These are phyloP conservation scores for Corvus cornix DNA, from an alignment of 2,113 vertebrate species.

Conservation along the genomic window DNA sequence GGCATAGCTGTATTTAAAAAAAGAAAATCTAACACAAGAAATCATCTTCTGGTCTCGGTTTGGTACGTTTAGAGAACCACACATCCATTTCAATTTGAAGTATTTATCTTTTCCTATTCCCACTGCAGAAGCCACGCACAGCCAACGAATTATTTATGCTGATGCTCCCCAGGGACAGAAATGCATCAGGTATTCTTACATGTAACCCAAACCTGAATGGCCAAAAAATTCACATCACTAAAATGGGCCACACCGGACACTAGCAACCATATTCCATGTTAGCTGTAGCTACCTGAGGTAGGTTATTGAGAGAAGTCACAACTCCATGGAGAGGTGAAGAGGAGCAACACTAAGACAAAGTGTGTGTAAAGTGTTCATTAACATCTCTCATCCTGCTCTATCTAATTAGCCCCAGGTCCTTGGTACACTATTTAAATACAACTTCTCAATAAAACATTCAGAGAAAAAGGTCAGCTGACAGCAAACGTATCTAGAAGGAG, in stretches of 20 bases:
- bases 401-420: neutral
- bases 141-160: conserved; percentile 48
- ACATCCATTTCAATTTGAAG: neutral
- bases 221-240: neutral
- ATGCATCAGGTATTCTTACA: conserved; percentile 32
- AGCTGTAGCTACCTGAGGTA: neutral
- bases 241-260: neutral
- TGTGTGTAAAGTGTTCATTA: neutral
- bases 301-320: neutral
- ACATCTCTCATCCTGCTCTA: neutral
- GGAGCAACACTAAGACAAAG: neutral
- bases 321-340: neutral
- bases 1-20: neutral
- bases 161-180: conserved; percentile 22
- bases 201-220: neutral
- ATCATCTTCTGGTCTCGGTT: neutral
- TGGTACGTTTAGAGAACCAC: neutral
- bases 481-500: neutral
- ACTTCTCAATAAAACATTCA: neutral
- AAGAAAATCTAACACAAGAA: neutral
- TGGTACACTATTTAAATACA: neutral
- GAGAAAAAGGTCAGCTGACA: neutral
- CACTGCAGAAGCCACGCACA: neutral
- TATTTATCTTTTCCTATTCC: neutral
- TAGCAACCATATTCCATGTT: neutral